These are phyloP conservation scores for Isotomurus palustris DNA, from an alignment of 2,888 invertebrate species.

Conservation along the genomic window DNA sequence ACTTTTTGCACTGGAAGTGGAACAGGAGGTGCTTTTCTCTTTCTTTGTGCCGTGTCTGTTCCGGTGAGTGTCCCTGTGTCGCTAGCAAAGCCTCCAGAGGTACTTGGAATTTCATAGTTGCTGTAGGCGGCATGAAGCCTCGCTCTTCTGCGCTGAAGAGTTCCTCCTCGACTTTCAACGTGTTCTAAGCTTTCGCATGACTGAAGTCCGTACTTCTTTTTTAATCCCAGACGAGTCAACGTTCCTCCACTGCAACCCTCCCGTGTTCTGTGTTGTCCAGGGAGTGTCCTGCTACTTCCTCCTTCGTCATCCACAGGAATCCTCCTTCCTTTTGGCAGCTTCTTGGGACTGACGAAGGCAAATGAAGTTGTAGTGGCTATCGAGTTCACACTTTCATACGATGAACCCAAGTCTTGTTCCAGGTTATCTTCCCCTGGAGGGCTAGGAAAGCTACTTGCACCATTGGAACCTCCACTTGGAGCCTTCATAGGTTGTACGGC, in stretches of 20 bases:
- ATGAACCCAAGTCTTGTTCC: constrained; percentile 5
- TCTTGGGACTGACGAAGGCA: constrained; percentile 38
- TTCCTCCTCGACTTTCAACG: not conserved
- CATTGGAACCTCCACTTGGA: not conserved
- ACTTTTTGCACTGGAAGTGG: too few species aligned
- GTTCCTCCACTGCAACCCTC: constrained; percentile 13
- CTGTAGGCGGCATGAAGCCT: too few species aligned
- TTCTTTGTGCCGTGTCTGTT: too few species aligned
- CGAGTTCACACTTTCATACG: constrained; percentile 43
- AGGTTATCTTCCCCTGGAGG: not conserved
- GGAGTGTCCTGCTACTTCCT: not conserved
- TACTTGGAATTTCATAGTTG: too few species aligned
- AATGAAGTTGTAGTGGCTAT: constrained; percentile 41
- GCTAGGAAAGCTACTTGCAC: not conserved
- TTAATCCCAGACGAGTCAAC: constrained; percentile 36
- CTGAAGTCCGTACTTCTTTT: constrained; percentile 45
- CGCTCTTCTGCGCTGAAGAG: not conserved
- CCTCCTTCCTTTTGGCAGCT: constrained; percentile 38
- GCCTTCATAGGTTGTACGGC: not conserved
- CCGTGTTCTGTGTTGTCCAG: not conserved
- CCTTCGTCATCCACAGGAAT: constrained; percentile 37
- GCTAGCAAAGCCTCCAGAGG: too few species aligned
- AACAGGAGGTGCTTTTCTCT: too few species aligned
- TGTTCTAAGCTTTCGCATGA: constrained; percentile 44
- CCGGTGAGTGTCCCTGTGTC: too few species aligned